Percentiles rank a stretch among this genome's conserved stretches.
phyloP scores from a whole-genome alignment of 2,888 invertebrate species.

The Campaea margaritaria region DNA sequence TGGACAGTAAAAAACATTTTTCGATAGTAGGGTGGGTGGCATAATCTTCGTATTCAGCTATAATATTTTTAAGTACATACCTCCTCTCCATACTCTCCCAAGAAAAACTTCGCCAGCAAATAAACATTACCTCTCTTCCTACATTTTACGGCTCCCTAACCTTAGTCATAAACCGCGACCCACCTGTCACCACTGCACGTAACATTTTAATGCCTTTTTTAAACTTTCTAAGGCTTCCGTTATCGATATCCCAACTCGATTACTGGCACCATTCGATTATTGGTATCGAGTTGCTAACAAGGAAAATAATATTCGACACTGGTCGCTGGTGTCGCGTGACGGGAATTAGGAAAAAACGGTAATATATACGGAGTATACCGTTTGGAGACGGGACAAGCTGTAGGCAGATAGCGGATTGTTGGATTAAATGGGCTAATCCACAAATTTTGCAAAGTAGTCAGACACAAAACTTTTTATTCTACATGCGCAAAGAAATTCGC shows the following conservation, averaged over 20 bases:
- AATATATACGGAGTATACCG: slow-evolving; percentile 58
- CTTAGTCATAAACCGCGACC: slow-evolving; percentile 34
- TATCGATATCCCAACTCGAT: slow-evolving; percentile 62
- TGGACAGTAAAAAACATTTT: no score
- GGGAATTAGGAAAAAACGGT: slow-evolving; percentile 62
- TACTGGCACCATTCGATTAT: slow-evolving; percentile 57
- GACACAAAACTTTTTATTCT: no score
- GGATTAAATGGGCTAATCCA: background rate
- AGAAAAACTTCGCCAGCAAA: slow-evolving; percentile 2
- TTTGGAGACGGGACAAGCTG: slow-evolving; percentile 36
- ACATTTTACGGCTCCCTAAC: slow-evolving; percentile 15
- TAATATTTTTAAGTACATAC: no score
- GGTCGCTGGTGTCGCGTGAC: slow-evolving; percentile 72
- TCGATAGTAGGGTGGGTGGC: no score
- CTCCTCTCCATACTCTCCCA: background rate
- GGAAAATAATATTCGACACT: slow-evolving; percentile 80
- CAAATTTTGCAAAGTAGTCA: no score
- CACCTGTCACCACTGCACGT: slow-evolving; percentile 55
- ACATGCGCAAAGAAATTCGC: no score
- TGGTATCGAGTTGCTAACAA: slow-evolving; percentile 76
- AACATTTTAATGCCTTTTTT: slow-evolving; percentile 62
- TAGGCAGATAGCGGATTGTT: slow-evolving; percentile 17
- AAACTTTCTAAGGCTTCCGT: slow-evolving; percentile 72
- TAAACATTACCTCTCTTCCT: slow-evolving; percentile 15
- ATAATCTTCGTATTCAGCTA: no score